phyloP scores from a whole-genome alignment of 2,797 vertebrate genomes.

The Enteromius treurensis region DNA sequence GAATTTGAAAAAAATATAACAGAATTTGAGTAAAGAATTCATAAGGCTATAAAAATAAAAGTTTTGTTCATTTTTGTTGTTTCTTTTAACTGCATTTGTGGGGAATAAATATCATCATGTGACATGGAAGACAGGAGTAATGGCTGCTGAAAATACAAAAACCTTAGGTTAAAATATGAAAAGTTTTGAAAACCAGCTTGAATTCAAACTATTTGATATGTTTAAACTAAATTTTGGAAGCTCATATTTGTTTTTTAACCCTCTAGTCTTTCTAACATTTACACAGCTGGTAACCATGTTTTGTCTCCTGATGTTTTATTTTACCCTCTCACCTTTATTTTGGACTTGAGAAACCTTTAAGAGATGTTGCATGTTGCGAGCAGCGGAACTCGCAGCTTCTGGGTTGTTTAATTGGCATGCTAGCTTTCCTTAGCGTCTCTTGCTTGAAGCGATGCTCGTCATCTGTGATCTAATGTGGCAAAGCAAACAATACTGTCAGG shows the following conservation, averaged over 20 bases:
- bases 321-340: conserved; percentile 54
- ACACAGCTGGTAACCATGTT: conserved; percentile 25
- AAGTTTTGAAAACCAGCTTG: neutral
- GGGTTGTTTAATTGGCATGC: conserved; percentile 76
- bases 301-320: conserved; percentile 60
- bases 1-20: neutral
- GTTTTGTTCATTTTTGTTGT: too few relatives aligned
- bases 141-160: neutral
- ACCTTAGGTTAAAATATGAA: neutral
- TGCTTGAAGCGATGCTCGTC: conserved; percentile 79
- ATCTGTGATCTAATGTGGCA: conserved; percentile 72
- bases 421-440: conserved; percentile 79
- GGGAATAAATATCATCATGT: neutral
- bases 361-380: conserved; percentile 73
- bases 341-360: conserved; percentile 71
- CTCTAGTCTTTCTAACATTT: conserved; percentile 23
- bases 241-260: neutral
- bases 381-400: conserved; percentile 74
- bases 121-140: neutral
- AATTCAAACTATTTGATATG: neutral
- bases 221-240: neutral
- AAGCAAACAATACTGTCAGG: conserved; percentile 61
- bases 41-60: too few relatives aligned
- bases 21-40: neutral
- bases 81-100: neutral